Percentiles rank a stretch among this genome's conserved stretches.
Evolutionary conservation across 92 coral and sea anemone species (phyloP).

Genomic region (Umimayanthus kanabou): DNA sequence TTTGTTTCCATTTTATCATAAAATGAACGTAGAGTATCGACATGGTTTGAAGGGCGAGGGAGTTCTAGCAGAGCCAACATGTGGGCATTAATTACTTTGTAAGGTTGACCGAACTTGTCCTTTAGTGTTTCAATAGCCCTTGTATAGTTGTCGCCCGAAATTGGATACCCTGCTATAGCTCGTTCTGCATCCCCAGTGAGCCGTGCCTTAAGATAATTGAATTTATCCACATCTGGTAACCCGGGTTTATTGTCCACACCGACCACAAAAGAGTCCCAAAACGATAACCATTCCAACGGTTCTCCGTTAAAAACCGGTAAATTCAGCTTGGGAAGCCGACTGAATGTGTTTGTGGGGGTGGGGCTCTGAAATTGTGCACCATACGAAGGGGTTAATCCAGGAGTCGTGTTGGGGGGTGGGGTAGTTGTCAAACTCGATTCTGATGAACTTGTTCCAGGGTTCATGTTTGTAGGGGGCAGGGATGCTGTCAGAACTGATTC

Average conservation of each 20-base stretch:
- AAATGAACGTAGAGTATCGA: constrained; percentile 24
- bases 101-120: constrained; percentile 44
- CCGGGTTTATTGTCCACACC: constrained; percentile 41
- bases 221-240: constrained; percentile 39
- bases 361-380: too few relatives aligned
- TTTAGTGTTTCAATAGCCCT: constrained; percentile 19
- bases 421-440: too few relatives aligned
- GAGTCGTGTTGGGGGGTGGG: too few relatives aligned
- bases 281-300: constrained; percentile 46
- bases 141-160: constrained; percentile 34
- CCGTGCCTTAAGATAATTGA: constrained; percentile 50
- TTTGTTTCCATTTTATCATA: constrained; percentile 35
- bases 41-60: neutral
- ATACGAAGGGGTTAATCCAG: too few relatives aligned
- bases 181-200: constrained; percentile 48
- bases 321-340: constrained; percentile 52
- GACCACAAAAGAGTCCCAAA: constrained; percentile 50
- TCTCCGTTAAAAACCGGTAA: constrained; percentile 48
- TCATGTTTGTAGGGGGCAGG: too few relatives aligned
- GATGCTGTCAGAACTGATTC: too few relatives aligned
- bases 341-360: neutral
- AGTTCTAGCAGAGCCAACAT: constrained; percentile 35
- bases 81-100: constrained; percentile 46
- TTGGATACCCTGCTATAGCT: constrained; percentile 49
- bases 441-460: too few relatives aligned